Conservation (phyloP, 2,113 vertebrate species). For the Odocoileus hemionus region DNA sequence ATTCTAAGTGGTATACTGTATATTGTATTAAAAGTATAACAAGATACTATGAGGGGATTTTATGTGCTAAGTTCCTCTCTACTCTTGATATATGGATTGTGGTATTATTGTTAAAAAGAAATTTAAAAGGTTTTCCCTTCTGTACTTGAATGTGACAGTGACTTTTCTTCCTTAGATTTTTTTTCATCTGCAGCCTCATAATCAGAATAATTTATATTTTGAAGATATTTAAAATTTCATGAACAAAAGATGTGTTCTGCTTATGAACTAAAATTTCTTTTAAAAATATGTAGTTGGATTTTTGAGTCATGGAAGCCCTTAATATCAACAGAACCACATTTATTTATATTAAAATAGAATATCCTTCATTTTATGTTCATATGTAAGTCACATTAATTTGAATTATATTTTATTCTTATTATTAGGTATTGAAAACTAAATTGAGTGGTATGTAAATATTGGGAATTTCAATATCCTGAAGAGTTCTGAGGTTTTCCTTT, state of each 20-base stretch:
- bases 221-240: conserved; percentile 7
- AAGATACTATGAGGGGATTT: neutral
- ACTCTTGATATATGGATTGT: neutral
- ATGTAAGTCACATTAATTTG: neutral
- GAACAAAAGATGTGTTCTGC: neutral
- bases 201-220: conserved; percentile 33
- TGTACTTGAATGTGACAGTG: neutral
- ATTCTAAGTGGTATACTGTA: neutral
- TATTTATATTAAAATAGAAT: neutral
- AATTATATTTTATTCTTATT: conserved; percentile 29
- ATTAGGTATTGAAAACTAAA: neutral
- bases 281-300: neutral
- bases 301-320: neutral
- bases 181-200: conserved; percentile 1
- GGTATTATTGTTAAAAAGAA: conserved; percentile 20
- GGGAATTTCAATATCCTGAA: neutral
- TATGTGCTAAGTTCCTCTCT: neutral
- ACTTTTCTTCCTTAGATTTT: conserved; percentile 18
- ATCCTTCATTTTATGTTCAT: conserved; percentile 13
- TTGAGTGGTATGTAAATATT: neutral
- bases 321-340: conserved; percentile 16
- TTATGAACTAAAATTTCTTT: conserved; percentile 20
- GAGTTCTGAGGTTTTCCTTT: neutral
- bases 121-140: neutral
- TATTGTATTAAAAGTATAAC: neutral